Evolutionary conservation across 2,113 vertebrate genomes (phyloP).

Genomic region (Tympanuchus pallidicinctus): DNA sequence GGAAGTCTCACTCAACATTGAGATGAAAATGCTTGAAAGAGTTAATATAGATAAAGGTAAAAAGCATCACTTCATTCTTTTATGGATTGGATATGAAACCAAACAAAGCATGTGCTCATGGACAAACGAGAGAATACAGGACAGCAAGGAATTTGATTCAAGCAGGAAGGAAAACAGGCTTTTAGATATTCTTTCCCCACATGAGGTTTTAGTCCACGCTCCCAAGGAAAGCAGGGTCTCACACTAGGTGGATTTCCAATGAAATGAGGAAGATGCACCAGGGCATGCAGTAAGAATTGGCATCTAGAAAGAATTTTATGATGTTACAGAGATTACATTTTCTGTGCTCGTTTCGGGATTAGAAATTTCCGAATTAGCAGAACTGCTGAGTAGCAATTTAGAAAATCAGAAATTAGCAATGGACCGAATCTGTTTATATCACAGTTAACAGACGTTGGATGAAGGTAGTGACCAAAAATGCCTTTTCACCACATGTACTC

Average conservation of each 20-base stretch:
- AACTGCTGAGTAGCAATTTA: neutral
- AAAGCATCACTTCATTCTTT: neutral
- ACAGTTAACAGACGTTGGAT: neutral
- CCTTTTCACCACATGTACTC: neutral
- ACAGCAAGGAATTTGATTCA: neutral
- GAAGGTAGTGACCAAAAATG: neutral
- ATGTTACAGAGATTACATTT: neutral
- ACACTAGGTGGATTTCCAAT: neutral
- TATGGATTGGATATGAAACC: neutral
- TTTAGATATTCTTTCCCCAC: neutral
- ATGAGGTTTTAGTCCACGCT: neutral
- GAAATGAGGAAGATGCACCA: neutral
- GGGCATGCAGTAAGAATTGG: neutral
- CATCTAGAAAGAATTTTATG: neutral
- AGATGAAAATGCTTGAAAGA: neutral
- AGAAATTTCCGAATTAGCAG: neutral
- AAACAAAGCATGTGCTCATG: neutral
- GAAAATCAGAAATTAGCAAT: neutral
- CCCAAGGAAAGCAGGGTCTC: neutral
- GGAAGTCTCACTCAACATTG: neutral
- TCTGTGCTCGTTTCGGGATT: neutral
- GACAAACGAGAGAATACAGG: neutral
- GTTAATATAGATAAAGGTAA: neutral
- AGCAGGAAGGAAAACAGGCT: neutral
- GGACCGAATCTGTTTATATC: neutral